Base-by-base conservation (phyloP, 2,888 invertebrate genomes). In the Drosophila histrio region DNA sequence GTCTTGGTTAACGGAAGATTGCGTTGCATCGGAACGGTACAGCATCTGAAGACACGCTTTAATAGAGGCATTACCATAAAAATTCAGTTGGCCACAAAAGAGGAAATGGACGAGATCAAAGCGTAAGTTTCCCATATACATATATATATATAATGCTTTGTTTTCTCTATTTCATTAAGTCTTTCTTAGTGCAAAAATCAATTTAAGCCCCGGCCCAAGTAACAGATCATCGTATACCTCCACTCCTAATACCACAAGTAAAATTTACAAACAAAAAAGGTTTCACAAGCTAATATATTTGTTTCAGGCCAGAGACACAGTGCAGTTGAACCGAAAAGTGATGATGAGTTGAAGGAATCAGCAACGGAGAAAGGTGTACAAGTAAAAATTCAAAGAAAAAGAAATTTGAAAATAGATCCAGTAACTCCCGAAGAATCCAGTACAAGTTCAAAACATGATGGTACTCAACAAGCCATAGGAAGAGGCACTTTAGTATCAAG, bases 1-100 rank as follows among this genome's bases (percentile, higher is more conserved):
- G 94, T 96, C 67, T 96, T 96, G 96, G 96, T 96, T 62, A 94
- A 94, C 82, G 96, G 96, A 0, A 92, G 93, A 62, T 94, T 96
- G 85, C 93, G 94, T 79, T 95, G 95, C 72, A 91, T 95, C 24
- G 96, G 96, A 38, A 94, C 95, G 1, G 93, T 95, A 60, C 94
- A 95, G 66, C 94, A 95, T 84, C 92, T 96, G 32, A 96, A 95
- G 89, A 93, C 93, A 78, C 96, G 95, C 91, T 96, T 94, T 89
- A 76, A 82, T 0, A 85, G 75, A 57, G 89, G 89, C 7, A 71
- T 89, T 11, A 53, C 79, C 0, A 82, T 94, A 38, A 92, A 92
- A 7, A 92, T 93, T 8, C 87, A 89, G 56, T n/a, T 89, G 28
- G 64, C 65, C 21, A 63, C 36, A 13, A 26, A 3, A 3, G 21